Conservation (phyloP, 2,888 invertebrate species). For the Tipula unca region DNA sequence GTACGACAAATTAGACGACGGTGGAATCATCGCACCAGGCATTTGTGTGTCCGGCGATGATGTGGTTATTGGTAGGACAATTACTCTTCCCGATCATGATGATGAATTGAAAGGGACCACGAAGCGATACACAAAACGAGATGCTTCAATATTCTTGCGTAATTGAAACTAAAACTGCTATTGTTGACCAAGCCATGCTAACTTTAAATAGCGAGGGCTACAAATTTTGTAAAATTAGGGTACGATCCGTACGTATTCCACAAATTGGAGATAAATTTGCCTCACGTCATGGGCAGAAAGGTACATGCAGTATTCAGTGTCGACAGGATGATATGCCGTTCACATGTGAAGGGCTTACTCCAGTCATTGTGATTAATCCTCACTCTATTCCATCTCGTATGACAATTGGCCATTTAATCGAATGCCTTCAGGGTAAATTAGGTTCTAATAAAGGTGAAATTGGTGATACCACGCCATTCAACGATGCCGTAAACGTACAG, state of each 20-base stretch:
- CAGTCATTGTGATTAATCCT: slow-evolving; percentile 99
- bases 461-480: slow-evolving; percentile 99
- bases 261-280: slow-evolving; percentile 99
- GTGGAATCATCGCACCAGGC: slow-evolving; percentile 98
- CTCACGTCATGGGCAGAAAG: slow-evolving; percentile 98
- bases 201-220: slow-evolving; percentile 97
- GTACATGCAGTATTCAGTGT: slow-evolving; percentile 99
- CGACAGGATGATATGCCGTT: slow-evolving; percentile 96
- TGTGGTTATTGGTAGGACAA: slow-evolving; percentile 98
- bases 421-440: slow-evolving; percentile 93
- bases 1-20: slow-evolving; percentile 98
- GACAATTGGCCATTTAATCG: slow-evolving; percentile 99
- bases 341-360: slow-evolving; percentile 92
- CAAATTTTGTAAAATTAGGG: slow-evolving; percentile 98
- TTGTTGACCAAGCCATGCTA: slow-evolving; percentile 99
- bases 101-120: slow-evolving; percentile 94
- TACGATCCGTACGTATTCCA: slow-evolving; percentile 94
- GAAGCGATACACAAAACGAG: slow-evolving; percentile 84
- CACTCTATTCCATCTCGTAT: slow-evolving; percentile 99
- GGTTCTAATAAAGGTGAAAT: slow-evolving; percentile 98
- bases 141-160: slow-evolving; percentile 96
- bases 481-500: slow-evolving; percentile 98
- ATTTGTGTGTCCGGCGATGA: slow-evolving; percentile 99
- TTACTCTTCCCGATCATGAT: slow-evolving; percentile 92
- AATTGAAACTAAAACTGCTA: slow-evolving; percentile 99